Base-by-base conservation (phyloP, 2,888 invertebrate genomes). In the Spodoptera littoralis region DNA sequence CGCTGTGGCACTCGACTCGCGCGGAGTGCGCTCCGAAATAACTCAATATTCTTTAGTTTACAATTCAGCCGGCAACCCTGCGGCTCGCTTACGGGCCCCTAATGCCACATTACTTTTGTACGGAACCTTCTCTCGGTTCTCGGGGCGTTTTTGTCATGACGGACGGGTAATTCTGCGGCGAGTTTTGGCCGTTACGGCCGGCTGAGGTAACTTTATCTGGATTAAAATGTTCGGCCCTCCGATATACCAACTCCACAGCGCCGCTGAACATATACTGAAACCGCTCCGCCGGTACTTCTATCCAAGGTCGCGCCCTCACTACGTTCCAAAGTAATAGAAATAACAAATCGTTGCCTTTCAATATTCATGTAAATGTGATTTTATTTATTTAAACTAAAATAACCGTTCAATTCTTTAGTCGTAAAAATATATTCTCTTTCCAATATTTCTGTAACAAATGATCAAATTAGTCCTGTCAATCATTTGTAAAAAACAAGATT, bases 101-200 rank as follows among this genome's bases (percentile, higher is more conserved):
- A 75, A 79, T 65, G 77, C 64, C 78, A 79, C 82, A 84, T 82
- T 81, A 81, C 81, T 79, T 79, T 76, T 81, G 77, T 78, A 76
- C 79, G 65, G 81, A 82, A 80, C 81, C 84, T 75, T 75, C 66
- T 71, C 77, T 77, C 73, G 72, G 52, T 74, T 79, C 76, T 72
- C 71, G 76, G 71, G 70, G 70, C 73, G 79, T 79, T 81, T 84
- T 83, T 82, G 83, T 82, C 77, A 81, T 81, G 82, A 82, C 82
- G 81, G 74, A 73, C 82, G 79, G 74, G 75, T 75, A 76, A 82
- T 82, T 84, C 74, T 76, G 77, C 76, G 77, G 52, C 12, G 70
- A 77, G 67, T 79, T 79, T 71, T 56, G 69, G 64, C 77, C 79
- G 73, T 73, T 79, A 79, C 63, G 70, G 68, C 43, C 63, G 66